These are phyloP conservation scores for Phoxinus dragarum DNA, from an alignment of 2,797 vertebrate genomes.

Conservation along the genomic window DNA sequence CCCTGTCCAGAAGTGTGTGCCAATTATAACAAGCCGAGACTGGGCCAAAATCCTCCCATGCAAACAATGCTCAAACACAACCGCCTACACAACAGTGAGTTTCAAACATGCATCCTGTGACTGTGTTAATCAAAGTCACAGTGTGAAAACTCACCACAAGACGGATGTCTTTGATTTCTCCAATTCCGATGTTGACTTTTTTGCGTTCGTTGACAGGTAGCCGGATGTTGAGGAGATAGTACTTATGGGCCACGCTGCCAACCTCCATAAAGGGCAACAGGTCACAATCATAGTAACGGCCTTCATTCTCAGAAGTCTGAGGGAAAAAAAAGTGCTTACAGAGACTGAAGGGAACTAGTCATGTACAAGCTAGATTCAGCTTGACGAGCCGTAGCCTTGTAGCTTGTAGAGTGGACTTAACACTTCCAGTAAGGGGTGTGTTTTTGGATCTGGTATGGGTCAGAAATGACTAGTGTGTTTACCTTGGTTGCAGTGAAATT, in stretches of 20 bases:
- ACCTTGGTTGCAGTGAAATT: slow-evolving; percentile 87
- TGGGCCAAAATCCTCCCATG: slow-evolving; percentile 5
- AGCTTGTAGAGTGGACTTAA: not conserved
- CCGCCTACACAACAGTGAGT: not conserved
- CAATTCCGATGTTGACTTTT: slow-evolving; percentile 91
- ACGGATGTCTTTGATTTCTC: slow-evolving; percentile 92
- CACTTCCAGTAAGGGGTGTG: not conserved
- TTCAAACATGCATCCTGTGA: not conserved
- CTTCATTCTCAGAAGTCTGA: slow-evolving; percentile 88
- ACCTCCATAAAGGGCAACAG: slow-evolving; percentile 95
- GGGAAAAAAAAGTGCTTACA: not conserved
- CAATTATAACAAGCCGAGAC: slow-evolving; percentile 29
- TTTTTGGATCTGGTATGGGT: not conserved
- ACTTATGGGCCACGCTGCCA: slow-evolving; percentile 95
- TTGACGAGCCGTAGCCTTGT: not conserved
- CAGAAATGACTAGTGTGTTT: not conserved
- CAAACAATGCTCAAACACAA: slow-evolving; percentile 1
- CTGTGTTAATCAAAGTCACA: not conserved
- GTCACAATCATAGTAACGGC: slow-evolving; percentile 92
- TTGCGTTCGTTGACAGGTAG: slow-evolving; percentile 91
- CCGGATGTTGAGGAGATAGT: slow-evolving; percentile 95
- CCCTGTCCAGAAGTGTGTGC: slow-evolving; percentile 32
- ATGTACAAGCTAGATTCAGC: not conserved
- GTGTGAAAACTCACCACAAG: slow-evolving; percentile 84
- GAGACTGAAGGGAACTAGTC: not conserved